Conservation (phyloP, 2,888 invertebrate genomes). For the Plagodis dolabraria region DNA sequence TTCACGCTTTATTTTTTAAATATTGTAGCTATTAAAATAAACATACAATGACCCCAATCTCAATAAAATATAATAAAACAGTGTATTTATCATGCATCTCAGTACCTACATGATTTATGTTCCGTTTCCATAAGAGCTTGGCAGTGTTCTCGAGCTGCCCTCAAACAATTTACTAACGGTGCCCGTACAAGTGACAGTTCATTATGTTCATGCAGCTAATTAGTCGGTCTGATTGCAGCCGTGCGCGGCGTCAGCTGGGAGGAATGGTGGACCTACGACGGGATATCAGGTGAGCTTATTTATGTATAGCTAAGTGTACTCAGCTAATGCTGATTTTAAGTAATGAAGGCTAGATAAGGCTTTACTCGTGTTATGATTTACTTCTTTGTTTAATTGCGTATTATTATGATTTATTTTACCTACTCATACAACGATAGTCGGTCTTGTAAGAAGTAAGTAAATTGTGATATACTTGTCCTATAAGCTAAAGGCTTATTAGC, state of each 20-base stretch:
- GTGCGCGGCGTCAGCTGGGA: slow-evolving; percentile 94
- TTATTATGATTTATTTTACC: too few species aligned
- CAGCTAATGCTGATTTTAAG: too few species aligned
- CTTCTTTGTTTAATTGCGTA: too few species aligned
- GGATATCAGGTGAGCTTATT: slow-evolving; percentile 93
- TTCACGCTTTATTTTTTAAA: too few species aligned
- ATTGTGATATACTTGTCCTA: too few species aligned
- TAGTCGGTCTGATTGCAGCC: slow-evolving; percentile 86
- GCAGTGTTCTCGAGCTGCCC: slow-evolving; percentile 1
- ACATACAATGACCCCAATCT: too few species aligned
- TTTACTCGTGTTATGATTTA: too few species aligned
- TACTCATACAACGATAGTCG: too few species aligned
- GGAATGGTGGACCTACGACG: slow-evolving; percentile 98
- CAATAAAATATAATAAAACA: neutral
- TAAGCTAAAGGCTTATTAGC: too few species aligned
- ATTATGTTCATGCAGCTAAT: slow-evolving; percentile 74
- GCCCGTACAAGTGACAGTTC: slow-evolving; percentile 41
- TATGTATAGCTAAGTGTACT: neutral
- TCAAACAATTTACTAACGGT: slow-evolving; percentile 17
- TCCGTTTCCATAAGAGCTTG: slow-evolving; percentile 1
- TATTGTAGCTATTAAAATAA: too few species aligned
- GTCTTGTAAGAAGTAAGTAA: too few species aligned
- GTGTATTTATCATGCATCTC: neutral
- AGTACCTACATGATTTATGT: neutral
- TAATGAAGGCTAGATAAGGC: too few species aligned